These are phyloP conservation scores for Rhadinocentrus ornatus DNA, from an alignment of 2,797 vertebrate genomes.

Conservation along the genomic window DNA sequence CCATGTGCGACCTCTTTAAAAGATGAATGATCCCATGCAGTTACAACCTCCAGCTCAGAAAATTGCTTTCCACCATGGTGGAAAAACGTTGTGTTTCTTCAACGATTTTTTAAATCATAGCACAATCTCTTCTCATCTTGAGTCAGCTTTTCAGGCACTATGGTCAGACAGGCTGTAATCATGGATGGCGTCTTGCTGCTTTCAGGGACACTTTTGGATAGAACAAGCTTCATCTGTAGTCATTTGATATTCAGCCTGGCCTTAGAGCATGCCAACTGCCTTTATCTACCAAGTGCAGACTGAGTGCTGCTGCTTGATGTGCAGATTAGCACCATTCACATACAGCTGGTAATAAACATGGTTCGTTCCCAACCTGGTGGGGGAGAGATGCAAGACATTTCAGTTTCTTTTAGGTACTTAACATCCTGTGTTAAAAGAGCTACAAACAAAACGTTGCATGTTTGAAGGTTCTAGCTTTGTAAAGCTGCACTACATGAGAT, in stretches of 20 bases:
- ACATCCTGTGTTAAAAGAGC: conserved; percentile 3
- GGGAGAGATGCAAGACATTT: conserved; percentile 26
- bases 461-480: neutral
- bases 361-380: conserved; percentile 13
- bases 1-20: conserved; percentile 32
- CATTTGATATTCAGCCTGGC: conserved; percentile 69
- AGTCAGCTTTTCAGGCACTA: conserved; percentile 30
- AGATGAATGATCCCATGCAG: conserved; percentile 64
- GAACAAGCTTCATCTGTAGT: conserved; percentile 50
- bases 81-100: conserved; percentile 64
- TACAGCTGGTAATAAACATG: conserved; percentile 47
- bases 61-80: conserved; percentile 62
- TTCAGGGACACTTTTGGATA: conserved; percentile 38
- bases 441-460: conserved; percentile 1
- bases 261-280: conserved; percentile 61
- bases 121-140: conserved; percentile 67
- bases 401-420: conserved; percentile 5
- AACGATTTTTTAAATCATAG: conserved; percentile 74
- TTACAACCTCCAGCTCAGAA: conserved; percentile 49
- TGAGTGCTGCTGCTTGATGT: conserved; percentile 62
- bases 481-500: neutral
- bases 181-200: conserved; percentile 58
- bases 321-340: conserved; percentile 64
- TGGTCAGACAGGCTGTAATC: conserved; percentile 59
- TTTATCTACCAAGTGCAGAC: conserved; percentile 72